Conservation (phyloP, 2,888 invertebrate species). For the Pachydiplax longipennis region DNA sequence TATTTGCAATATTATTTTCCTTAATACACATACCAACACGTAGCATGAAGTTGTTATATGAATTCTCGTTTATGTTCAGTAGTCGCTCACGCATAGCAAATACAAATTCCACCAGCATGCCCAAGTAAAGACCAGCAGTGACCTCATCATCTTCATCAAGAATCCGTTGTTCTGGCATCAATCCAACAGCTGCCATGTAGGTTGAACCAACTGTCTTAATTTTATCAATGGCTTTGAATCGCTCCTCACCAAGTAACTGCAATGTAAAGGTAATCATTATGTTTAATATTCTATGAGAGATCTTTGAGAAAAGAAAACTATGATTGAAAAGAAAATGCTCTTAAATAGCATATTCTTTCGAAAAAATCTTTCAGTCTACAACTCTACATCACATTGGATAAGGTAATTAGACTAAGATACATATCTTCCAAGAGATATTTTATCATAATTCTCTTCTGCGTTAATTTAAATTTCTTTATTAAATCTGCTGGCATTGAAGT, state of each 20-base stretch:
- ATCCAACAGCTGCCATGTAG: slow-evolving; percentile 91
- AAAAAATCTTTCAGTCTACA: no score
- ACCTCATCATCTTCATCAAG: slow-evolving; percentile 71
- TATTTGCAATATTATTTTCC: no score
- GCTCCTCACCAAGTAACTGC: slow-evolving; percentile 81
- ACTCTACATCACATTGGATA: no score
- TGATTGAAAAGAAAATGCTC: no score
- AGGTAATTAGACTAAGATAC: no score
- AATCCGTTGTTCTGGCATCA: slow-evolving; percentile 82
- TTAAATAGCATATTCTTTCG: no score
- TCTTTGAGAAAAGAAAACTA: no score
- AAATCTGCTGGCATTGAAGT: no score
- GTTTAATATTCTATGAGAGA: background rate
- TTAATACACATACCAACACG: slow-evolving; percentile 75
- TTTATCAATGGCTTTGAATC: slow-evolving; percentile 88
- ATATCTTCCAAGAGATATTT: no score
- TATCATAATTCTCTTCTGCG: no score
- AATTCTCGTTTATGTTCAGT: slow-evolving; percentile 88
- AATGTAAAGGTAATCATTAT: slow-evolving; percentile 49
- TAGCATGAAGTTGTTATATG: slow-evolving; percentile 90
- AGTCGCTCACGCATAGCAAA: slow-evolving; percentile 88
- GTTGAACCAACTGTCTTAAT: slow-evolving; percentile 94
- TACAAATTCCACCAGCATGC: slow-evolving; percentile 86
- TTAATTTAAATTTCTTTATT: no score
- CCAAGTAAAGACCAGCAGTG: slow-evolving; percentile 72